phyloP scores from a whole-genome alignment of 2,797 vertebrate genomes.

The Chaetophractus vellerosus region DNA sequence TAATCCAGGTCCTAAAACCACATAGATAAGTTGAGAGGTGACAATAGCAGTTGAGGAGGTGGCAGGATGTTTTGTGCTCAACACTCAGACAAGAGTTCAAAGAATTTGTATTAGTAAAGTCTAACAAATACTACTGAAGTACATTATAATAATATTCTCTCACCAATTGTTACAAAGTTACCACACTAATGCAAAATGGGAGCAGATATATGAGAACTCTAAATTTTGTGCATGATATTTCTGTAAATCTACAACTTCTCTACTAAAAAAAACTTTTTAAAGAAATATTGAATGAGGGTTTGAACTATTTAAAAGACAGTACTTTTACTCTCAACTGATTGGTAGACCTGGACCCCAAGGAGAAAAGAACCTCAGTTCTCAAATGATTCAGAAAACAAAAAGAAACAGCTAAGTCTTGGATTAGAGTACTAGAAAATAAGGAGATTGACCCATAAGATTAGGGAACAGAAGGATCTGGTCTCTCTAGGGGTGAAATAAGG shows the following conservation, averaged over 20 bases:
- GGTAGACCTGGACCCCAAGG: neutral
- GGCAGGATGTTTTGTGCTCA: neutral
- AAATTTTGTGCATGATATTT: too few species aligned
- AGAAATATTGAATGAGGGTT: neutral
- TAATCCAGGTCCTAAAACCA: slow-evolving; percentile 5
- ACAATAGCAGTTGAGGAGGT: neutral
- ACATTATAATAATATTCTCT: too few species aligned
- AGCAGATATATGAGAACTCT: too few species aligned
- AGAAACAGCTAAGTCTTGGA: slow-evolving; percentile 23
- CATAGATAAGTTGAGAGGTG: neutral
- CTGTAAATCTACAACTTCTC: too few species aligned
- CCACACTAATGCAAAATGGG: too few species aligned
- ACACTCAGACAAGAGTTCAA: neutral
- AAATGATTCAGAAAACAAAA: slow-evolving; percentile 33
- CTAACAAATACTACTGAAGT: slow-evolving; percentile 26
- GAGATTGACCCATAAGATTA: slow-evolving; percentile 8
- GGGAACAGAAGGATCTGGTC: slow-evolving; percentile 57
- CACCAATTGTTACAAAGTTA: too few species aligned
- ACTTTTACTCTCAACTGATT: slow-evolving; percentile 41
- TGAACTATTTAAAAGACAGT: slow-evolving; percentile 9
- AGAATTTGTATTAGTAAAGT: slow-evolving; percentile 41
- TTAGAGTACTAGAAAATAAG: slow-evolving; percentile 64
- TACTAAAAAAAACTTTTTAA: too few species aligned
- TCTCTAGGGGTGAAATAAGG: neutral
- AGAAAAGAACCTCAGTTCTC: slow-evolving; percentile 26